Evolutionary conservation across 1,140 invertebrate species (phyloP).

Genomic region (Apocrypta bakeri): DNA sequence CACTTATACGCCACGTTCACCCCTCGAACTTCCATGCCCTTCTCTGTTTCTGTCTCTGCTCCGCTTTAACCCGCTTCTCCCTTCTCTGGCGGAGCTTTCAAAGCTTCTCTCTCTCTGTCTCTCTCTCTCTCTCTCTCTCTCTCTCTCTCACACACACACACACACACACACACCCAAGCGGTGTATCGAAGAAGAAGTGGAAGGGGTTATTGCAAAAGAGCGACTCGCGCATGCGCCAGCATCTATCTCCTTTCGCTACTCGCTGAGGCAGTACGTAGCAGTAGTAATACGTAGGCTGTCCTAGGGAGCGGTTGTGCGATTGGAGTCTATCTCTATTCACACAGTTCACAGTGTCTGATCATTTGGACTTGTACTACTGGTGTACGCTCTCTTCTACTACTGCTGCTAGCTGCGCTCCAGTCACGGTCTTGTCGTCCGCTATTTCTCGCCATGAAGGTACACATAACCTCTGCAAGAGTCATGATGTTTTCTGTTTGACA

Average conservation of each 20-base stretch:
- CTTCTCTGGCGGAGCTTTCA: not conserved
- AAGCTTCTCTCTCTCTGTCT: slow-evolving; percentile 28
- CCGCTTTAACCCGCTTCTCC: slow-evolving; percentile 2
- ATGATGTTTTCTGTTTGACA: not conserved
- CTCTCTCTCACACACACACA: no score
- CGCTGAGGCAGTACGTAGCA: slow-evolving; percentile 64
- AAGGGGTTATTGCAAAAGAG: slow-evolving; percentile 19
- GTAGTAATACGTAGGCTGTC: slow-evolving; percentile 68
- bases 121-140: slow-evolving; percentile 54
- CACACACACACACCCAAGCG: no score
- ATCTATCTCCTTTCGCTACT: slow-evolving; percentile 53
- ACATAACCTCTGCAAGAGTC: slow-evolving; percentile 40
- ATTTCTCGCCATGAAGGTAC: slow-evolving; percentile 56
- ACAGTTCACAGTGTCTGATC: not conserved
- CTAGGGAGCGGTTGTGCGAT: slow-evolving; percentile 62
- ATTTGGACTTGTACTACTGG: not conserved
- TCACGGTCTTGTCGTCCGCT: slow-evolving; percentile 53
- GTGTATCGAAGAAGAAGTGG: slow-evolving; percentile 31
- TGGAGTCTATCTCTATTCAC: not conserved
- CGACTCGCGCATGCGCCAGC: slow-evolving; percentile 59
- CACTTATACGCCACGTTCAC: not conserved
- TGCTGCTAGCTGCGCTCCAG: slow-evolving; percentile 36
- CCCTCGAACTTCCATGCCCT: not conserved
- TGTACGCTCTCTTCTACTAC: not conserved
- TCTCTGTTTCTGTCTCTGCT: not conserved